Base-by-base conservation (phyloP, 2,888 invertebrate genomes). In the Cactoblastis cactorum region DNA sequence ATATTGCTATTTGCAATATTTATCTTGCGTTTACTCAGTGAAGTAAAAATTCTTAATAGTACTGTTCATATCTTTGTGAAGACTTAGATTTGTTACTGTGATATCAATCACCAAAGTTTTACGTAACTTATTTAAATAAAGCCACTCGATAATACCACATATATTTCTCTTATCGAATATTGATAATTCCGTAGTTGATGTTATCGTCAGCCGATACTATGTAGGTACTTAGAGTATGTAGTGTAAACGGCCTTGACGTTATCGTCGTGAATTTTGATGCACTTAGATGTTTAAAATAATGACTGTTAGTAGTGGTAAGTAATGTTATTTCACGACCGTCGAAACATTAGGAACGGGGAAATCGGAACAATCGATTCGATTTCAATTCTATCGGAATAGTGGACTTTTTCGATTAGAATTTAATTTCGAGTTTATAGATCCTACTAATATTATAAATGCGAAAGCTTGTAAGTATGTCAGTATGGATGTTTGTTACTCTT, bases 161-260 rank as follows among this genome's bases (percentile, higher is more conserved):
- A 28, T 28, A 43, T 43, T 43, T 43, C 28, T 15, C 43, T 46
- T 46, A 46, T 46, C 46, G 22, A 19, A 46, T 35, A 46, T 46
- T 46, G 46, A 46, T 46, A 46, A 45, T 14, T 46, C 9, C 46
- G 22, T 35, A 46, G 46, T 46, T 46, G 35, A 35, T 46, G 18
- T n/a, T 46, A 46, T 46, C 46, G 46, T 46, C 18, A 33, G 45
- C 33, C 19, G 37, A 28, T 48, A 48, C 47, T 48, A 48, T 46
- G 35, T 48, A 48, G 8, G 19, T 47, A 37, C 47, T 37, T 35
- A 38, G 57, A 57, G 57, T 58, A 61, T 59, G 62, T 76, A 76
- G 76, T 80, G 67, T 62, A 70, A 70, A 65, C 56, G 74, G 58
- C 83, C 83, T 81, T 83, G 77, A 61, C 58, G 69, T 82, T 84